Conservation (phyloP, 1,140 invertebrate genomes). For the Drosophila bifasciata region DNA sequence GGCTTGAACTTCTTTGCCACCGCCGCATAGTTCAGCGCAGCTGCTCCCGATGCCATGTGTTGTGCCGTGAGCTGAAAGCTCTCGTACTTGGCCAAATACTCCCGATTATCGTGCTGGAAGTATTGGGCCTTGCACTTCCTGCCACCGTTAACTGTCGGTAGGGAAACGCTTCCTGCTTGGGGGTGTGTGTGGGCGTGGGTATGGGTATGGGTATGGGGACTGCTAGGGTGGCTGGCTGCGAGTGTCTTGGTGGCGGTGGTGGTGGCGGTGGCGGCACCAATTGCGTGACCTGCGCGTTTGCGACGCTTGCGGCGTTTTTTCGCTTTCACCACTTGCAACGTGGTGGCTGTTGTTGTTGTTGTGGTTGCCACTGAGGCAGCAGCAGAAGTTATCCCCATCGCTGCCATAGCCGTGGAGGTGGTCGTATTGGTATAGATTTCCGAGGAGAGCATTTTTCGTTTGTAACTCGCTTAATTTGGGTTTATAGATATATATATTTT, state of each 20-base stretch:
- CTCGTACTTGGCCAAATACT: slow-evolving; percentile 71
- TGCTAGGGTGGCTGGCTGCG: slow-evolving; percentile 17
- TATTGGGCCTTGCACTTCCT: slow-evolving; percentile 72
- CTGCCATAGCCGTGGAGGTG: slow-evolving; percentile 40
- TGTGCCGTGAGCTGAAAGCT: slow-evolving; percentile 66
- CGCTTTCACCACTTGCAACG: slow-evolving; percentile 53
- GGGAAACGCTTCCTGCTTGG: slow-evolving; percentile 5
- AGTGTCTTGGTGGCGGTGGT: slow-evolving; percentile 3
- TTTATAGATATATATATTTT: neutral
- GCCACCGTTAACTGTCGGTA: slow-evolving; percentile 16
- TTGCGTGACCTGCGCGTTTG: slow-evolving; percentile 68
- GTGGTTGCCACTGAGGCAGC: slow-evolving; percentile 31
- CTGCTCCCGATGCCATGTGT: slow-evolving; percentile 44
- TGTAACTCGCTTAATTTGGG: neutral
- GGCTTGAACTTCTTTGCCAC: slow-evolving; percentile 81
- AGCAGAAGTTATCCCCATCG: slow-evolving; percentile 22
- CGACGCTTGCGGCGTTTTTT: slow-evolving; percentile 77
- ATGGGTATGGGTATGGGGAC: slow-evolving; percentile 1
- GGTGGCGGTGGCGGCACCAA: slow-evolving; percentile 12
- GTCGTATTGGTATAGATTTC: slow-evolving; percentile 68
- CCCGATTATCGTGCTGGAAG: slow-evolving; percentile 79
- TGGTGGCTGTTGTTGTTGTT: slow-evolving; percentile 37
- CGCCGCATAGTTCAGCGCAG: slow-evolving; percentile 73
- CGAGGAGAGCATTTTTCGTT: slow-evolving; percentile 62
- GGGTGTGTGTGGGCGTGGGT: too few species aligned